These are phyloP conservation scores for Orycteropus afer DNA, from an alignment of 2,113 vertebrate species.

Conservation along the genomic window DNA sequence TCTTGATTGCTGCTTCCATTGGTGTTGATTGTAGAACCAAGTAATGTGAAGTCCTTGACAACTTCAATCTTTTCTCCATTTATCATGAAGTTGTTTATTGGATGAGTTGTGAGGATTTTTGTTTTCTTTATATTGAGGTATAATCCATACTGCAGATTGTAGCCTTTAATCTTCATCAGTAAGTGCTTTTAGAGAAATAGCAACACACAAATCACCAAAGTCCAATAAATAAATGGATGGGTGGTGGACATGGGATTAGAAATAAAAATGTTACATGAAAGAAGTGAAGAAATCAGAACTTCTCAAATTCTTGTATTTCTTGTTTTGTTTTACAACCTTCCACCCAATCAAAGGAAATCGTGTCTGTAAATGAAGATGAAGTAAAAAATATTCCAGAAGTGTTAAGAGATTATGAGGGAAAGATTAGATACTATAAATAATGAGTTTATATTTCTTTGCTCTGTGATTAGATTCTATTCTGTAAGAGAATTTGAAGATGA, in stretches of 20 bases:
- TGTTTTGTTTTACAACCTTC: neutral
- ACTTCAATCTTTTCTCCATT: too few species aligned
- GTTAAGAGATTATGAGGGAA: neutral
- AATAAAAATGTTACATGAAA: neutral
- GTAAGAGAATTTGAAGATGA: neutral
- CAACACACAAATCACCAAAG: neutral
- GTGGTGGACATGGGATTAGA: neutral
- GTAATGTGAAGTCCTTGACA: too few species aligned
- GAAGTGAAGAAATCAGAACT: neutral
- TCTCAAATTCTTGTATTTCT: neutral
- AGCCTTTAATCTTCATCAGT: too few species aligned
- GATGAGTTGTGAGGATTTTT: too few species aligned
- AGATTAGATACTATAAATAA: constrained; percentile 40
- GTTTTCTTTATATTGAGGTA: too few species aligned
- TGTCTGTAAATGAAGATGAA: neutral
- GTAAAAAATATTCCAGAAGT: neutral
- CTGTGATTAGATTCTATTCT: constrained; percentile 39
- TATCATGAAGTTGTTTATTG: too few species aligned
- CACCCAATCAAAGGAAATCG: neutral
- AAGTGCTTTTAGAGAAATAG: neutral
- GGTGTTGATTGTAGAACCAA: too few species aligned
- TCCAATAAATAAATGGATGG: neutral
- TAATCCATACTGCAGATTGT: too few species aligned
- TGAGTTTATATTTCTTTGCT: constrained; percentile 2
- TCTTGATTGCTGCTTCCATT: too few species aligned